These are phyloP conservation scores for Tadarida brasiliensis DNA, from an alignment of 2,797 vertebrate genomes.

Conservation along the genomic window DNA sequence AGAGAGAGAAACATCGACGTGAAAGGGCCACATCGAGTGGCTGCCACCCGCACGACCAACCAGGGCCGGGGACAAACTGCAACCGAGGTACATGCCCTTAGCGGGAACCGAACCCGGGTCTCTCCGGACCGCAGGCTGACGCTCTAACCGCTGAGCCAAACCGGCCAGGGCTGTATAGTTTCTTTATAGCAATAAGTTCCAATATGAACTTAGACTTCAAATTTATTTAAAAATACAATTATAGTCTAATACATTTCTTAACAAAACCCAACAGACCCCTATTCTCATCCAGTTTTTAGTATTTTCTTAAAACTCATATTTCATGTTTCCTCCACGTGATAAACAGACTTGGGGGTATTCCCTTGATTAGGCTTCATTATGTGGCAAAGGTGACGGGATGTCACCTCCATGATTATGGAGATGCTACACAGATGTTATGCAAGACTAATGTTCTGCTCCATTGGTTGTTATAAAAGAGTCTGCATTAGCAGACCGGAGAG, in stretches of 20 bases:
- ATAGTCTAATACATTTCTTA: background rate
- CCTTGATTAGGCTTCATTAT: background rate
- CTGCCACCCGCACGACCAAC: too few relatives aligned
- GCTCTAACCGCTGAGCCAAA: too few relatives aligned
- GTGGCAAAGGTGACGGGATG: background rate
- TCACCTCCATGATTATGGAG: background rate
- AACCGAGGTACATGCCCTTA: too few relatives aligned
- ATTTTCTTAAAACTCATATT: background rate
- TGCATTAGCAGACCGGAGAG: background rate
- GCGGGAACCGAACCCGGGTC: too few relatives aligned
- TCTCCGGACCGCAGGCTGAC: too few relatives aligned
- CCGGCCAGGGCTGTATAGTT: background rate
- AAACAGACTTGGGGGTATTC: background rate
- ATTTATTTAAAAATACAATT: constrained; percentile 14
- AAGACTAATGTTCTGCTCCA: background rate
- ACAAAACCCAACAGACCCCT: background rate
- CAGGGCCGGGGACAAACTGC: too few relatives aligned
- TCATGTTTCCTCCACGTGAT: background rate
- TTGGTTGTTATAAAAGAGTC: background rate
- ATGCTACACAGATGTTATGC: background rate
- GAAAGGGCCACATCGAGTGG: too few relatives aligned
- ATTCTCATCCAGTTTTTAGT: background rate
- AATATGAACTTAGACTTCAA: constrained; percentile 17
- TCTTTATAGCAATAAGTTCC: background rate
- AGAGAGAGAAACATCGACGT: too few relatives aligned